Conservation (phyloP, 2,797 vertebrate species). For the Threskiornis aethiopicus region DNA sequence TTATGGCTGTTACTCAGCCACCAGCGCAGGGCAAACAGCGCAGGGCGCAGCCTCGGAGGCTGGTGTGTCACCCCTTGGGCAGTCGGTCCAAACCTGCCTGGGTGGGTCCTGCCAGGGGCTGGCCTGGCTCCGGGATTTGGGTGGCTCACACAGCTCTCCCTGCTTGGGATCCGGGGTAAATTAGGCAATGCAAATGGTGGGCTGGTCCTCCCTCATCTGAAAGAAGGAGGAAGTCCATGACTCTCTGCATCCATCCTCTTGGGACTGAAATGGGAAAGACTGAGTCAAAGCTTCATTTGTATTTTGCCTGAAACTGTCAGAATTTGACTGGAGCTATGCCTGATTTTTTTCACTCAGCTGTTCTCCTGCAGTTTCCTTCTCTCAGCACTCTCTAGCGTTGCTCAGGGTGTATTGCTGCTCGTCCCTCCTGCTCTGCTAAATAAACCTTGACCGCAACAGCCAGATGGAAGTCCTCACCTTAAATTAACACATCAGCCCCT, state of each 20-base stretch:
- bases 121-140: background rate
- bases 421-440: background rate
- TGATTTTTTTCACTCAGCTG: background rate
- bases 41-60: background rate
- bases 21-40: background rate
- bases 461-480: background rate
- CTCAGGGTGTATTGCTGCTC: background rate
- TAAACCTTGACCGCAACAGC: background rate
- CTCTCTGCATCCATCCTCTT: background rate
- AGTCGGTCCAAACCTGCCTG: background rate
- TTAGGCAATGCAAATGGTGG: background rate
- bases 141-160: background rate
- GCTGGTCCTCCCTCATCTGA: background rate
- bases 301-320: background rate
- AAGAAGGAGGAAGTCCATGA: background rate
- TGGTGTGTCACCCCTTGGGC: rapidly evolving
- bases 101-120: rapidly evolving
- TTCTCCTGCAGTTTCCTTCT: background rate
- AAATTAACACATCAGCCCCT: background rate
- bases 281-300: background rate
- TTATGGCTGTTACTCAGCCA: background rate
- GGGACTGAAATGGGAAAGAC: background rate
- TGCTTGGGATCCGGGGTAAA: rapidly evolving
- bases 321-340: background rate
- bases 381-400: background rate